Evolutionary conservation across 2,888 invertebrate species (phyloP).

Genomic region (Helicoverpa assulta): DNA sequence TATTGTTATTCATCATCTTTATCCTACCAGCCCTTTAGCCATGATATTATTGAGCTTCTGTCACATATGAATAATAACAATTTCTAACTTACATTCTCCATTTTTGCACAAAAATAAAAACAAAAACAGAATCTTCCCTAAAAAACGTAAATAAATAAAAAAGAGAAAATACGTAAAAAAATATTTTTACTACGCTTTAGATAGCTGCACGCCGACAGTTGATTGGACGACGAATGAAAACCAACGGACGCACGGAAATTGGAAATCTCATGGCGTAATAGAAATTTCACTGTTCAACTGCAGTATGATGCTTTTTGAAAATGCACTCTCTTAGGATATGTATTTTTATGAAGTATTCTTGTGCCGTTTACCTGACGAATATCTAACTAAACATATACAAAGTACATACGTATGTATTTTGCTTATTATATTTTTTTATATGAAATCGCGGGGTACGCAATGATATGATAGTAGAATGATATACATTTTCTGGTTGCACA

Average conservation of each 20-base stretch:
- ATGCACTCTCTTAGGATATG: not conserved
- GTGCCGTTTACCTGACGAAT: not conserved
- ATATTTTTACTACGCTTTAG: slow-evolving; percentile 10
- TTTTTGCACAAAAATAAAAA: no score
- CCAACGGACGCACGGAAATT: slow-evolving; percentile 59
- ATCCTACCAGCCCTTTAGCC: not conserved
- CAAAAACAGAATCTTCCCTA: not conserved
- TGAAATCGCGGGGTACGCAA: no score
- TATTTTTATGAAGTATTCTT: not conserved
- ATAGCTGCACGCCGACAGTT: slow-evolving; percentile 26
- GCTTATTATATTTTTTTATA: no score
- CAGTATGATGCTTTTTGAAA: slow-evolving; percentile 46
- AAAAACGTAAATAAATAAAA: not conserved
- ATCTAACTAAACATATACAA: not conserved
- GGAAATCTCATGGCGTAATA: slow-evolving; percentile 65
- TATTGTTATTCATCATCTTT: not conserved
- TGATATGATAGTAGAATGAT: no score
- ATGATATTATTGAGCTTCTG: no score
- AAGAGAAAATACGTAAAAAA: slow-evolving; percentile 1
- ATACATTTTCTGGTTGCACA: no score
- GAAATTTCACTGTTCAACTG: slow-evolving; percentile 57
- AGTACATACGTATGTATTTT: no score
- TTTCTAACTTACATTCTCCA: no score
- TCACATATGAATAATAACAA: no score
- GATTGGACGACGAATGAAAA: slow-evolving; percentile 61